Base-by-base conservation (phyloP, 1,140 invertebrate genomes). In the Galleria mellonella region DNA sequence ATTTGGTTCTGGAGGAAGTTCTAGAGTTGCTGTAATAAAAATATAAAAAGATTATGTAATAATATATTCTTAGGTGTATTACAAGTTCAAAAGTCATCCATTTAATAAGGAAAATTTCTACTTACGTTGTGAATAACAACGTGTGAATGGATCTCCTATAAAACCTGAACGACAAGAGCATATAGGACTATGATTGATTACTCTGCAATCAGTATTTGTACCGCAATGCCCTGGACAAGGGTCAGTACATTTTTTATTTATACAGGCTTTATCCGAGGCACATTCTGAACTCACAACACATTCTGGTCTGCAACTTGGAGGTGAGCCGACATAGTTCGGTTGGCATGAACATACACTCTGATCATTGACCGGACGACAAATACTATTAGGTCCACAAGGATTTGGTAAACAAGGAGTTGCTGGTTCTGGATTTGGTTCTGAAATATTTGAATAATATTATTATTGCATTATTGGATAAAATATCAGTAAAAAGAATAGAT, bases 181-280 rank as follows among this genome's bases (percentile, higher is more conserved):
- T 27, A 88, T 79, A 31, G 92, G 90, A 59, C 88, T 89, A 62
- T 94, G 92, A 65, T 93, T 93, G 31, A 91, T 88, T 2, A 94
- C 93, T 61, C 88, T 89, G 62, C 94, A 96, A 37, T 92, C 87
- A 9, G 94, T 89, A 64, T 94, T 94, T 17, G 90, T 61, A 23
- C 93, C 94, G 71, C 94, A 94, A 47, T 89, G 90, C 14, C 91
- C 92, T 23, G 89, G 87, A 63, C 92, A 93, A 30, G 92, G 91
- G 75, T 93, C 87, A 57, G 78, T 70, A 70, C 92, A 93, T 83
- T 91, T 91, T 47, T 88, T 87, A 64, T 89, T 89, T 4, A 92
- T 76, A 58, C 92, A 93, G 27, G 91, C 89, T 70, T 88, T 90
- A 56, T 90, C 87, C 33, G 76, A 72, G 5, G 90, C 69, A 78